Base-by-base conservation (phyloP, 2,888 invertebrate genomes). In the Amaurobius ferox region DNA sequence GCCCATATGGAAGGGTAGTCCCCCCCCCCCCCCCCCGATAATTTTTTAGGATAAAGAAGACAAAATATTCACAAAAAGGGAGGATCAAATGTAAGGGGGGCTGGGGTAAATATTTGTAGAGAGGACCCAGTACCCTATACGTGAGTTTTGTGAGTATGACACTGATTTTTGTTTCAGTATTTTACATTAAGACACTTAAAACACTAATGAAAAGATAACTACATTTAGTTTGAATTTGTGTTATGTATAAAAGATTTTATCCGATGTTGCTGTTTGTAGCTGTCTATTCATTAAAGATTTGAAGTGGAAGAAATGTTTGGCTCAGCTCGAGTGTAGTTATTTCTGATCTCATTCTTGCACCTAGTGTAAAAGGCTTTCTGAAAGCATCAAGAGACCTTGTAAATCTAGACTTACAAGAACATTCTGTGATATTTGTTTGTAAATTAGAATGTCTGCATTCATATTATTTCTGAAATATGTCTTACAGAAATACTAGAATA, bases 401-500 rank as follows among this genome's bases (percentile, higher is more conserved):
- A 83, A 83, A 80, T 28, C 19, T 62, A 74, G 70, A 70, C 44
- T 79, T 79, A 73, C 78, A 86, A 86, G 85, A 79, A 68, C 19
- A 78, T 86, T 86, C 85, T 86, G 85, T 86, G 85, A 86, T 86
- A 86, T 79, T 71, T 86, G 79, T 86, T 86, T 86, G 78, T 86
- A 79, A 78, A 86, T 72, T 83, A 83, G 83, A 77, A 83, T 83
- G 72, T 83, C 66, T 83, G 83, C 77, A 67, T 48, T 55, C 66
- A 66, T 72, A 72, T 77, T 64, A 77, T 83, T 81, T 74, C 68
- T 62, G 70, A 81, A 68, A 70, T 70, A 70, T 83, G 83, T 83
- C 71, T 64, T 55, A 48, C 77, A 83, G 76, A 77, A 71, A 74
- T 28, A 66, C 30, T 83, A 83, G 83, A 83, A 83, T 83, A 83